phyloP scores from a whole-genome alignment of 2,113 vertebrate species.

The Drymodes brunneopygia region DNA sequence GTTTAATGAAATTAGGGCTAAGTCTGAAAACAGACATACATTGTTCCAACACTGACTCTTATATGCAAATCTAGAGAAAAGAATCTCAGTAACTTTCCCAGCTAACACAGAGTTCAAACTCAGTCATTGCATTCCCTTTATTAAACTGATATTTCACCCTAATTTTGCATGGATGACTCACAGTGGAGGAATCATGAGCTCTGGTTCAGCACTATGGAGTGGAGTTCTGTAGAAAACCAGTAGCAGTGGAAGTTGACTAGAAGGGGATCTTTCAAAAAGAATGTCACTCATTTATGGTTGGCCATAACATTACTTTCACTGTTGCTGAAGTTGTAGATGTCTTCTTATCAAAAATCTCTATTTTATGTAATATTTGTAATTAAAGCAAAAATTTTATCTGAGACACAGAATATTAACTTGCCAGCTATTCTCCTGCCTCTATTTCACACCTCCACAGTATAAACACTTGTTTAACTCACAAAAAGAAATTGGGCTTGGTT shows the following conservation, averaged over 20 bases:
- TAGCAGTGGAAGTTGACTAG: not conserved
- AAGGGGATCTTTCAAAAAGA: not conserved
- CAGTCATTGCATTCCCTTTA: not conserved
- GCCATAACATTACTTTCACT: not conserved
- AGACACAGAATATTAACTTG: not conserved
- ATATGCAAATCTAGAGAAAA: not conserved
- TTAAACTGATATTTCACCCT: constrained; percentile 36
- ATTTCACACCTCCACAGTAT: not conserved
- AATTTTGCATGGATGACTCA: not conserved
- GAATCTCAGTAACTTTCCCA: not conserved
- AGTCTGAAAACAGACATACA: not conserved
- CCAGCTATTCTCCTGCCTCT: not conserved
- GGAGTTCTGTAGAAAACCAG: not conserved
- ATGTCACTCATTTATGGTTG: not conserved
- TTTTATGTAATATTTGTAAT: not conserved
- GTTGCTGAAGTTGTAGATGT: not conserved
- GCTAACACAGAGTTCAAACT: not conserved
- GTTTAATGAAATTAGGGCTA: not conserved
- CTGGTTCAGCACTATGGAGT: not conserved
- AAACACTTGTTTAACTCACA: not conserved
- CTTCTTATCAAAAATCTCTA: not conserved
- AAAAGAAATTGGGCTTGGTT: not conserved
- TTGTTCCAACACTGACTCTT: not conserved
- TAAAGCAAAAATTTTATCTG: not conserved
- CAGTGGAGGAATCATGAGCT: not conserved